Percentiles rank a stretch among this genome's conserved stretches.
Evolutionary conservation across 2,797 vertebrate genomes (phyloP).

Genomic region (Manis crassicaudata): DNA sequence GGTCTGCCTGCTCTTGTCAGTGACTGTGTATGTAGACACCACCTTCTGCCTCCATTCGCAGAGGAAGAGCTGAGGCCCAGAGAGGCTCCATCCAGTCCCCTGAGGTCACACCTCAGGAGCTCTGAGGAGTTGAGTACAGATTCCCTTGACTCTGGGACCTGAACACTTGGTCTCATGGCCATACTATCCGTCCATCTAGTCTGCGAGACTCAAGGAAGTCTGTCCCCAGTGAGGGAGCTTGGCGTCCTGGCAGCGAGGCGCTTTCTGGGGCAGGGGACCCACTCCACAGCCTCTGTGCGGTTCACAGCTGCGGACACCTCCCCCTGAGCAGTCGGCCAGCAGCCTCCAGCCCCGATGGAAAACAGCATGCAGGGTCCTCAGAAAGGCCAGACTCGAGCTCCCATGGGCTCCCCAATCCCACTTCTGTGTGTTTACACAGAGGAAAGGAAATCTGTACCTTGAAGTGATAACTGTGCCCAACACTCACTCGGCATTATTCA

Average conservation of each 20-base stretch:
- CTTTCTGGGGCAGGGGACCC: neutral
- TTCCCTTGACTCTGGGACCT: neutral
- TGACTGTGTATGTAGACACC: accelerated
- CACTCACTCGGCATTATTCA: neutral
- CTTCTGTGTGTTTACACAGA: neutral
- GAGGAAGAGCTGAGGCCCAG: neutral
- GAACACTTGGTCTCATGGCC: neutral
- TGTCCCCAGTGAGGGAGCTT: neutral
- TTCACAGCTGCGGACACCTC: neutral
- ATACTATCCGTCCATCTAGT: too few relatives aligned
- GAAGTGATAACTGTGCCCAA: neutral
- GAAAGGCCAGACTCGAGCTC: neutral
- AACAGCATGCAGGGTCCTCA: neutral
- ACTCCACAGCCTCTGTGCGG: neutral
- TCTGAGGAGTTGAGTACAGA: neutral
- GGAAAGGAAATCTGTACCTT: neutral
- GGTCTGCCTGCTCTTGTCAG: accelerated
- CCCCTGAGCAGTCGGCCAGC: neutral
- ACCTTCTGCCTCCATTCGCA: neutral
- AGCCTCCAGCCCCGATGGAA: accelerated
- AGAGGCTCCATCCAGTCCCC: accelerated
- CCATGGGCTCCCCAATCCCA: neutral
- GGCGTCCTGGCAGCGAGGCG: accelerated
- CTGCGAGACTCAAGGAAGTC: neutral
- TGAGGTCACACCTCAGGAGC: neutral